Evolutionary conservation across 1,140 invertebrate species (phyloP).

Genomic region (Bombus soroeensis): DNA sequence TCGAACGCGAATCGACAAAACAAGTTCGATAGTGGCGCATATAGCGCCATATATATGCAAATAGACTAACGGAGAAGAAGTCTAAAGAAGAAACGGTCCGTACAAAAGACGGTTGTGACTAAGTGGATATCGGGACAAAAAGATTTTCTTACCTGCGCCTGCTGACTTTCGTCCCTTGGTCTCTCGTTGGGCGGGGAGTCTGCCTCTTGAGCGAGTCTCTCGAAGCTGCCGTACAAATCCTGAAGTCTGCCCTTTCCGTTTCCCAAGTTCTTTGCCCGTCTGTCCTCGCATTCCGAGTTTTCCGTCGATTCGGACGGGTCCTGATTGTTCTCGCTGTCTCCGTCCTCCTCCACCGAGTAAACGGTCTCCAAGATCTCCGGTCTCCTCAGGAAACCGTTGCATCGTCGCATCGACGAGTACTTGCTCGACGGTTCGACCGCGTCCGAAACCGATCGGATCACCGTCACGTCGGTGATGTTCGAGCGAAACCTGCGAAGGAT

Average conservation of each 20-base stretch:
- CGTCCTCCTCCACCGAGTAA: constrained; percentile 92
- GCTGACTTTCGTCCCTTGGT: constrained; percentile 78
- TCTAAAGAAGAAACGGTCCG: not conserved
- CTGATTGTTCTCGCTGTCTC: constrained; percentile 86
- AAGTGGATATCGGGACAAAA: not conserved
- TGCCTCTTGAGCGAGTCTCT: constrained; percentile 78
- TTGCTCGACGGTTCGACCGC: constrained; percentile 90
- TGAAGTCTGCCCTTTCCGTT: constrained; percentile 76
- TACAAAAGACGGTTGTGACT: not conserved
- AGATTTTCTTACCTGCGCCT: constrained; percentile 73
- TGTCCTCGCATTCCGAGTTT: constrained; percentile 74
- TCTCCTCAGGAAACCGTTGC: constrained; percentile 89
- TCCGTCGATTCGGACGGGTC: constrained; percentile 79
- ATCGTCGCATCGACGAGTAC: constrained; percentile 87
- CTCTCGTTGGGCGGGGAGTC: constrained; percentile 72
- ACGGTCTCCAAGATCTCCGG: constrained; percentile 93
- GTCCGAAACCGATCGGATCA: constrained; percentile 90
- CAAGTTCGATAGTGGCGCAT: not conserved
- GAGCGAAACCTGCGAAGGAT: constrained; percentile 77
- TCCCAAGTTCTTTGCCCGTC: constrained; percentile 67
- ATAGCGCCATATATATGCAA: not conserved
- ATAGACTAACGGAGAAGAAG: not conserved
- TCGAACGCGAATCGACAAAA: not conserved
- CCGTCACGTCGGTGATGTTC: constrained; percentile 85
- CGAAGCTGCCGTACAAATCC: constrained; percentile 81